A percentile compares a stretch with the other conserved stretches of the same genome.
These are phyloP conservation scores for Lepidostoma basale DNA, from an alignment of 1,140 invertebrate genomes.

Conservation along the genomic window DNA sequence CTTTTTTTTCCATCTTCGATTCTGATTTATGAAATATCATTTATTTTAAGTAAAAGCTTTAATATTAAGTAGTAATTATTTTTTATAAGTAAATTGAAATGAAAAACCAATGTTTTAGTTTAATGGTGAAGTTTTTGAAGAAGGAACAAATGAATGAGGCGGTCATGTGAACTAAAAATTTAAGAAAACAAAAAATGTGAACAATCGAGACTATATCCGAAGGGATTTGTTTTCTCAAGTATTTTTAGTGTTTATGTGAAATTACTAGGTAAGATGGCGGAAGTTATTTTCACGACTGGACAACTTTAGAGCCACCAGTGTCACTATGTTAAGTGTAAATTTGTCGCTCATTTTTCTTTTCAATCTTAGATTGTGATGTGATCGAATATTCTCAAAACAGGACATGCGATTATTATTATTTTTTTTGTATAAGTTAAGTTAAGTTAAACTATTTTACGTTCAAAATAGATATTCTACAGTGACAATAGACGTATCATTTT, in stretches of 20 bases:
- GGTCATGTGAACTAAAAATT: slow-evolving; percentile 3
- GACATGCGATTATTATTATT: too few relatives aligned
- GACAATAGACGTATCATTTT: too few relatives aligned
- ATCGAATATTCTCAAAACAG: neutral
- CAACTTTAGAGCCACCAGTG: neutral
- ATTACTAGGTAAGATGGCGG: neutral
- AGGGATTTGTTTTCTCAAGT: slow-evolving; percentile 1
- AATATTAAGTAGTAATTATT: too few relatives aligned
- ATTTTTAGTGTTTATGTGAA: slow-evolving; percentile 20
- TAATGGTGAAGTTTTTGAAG: too few relatives aligned
- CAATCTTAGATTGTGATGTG: slow-evolving; percentile 9
- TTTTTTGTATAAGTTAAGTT: too few relatives aligned
- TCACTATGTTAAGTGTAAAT: neutral
- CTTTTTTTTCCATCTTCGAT: too few relatives aligned
- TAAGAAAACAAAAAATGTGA: slow-evolving; percentile 8
- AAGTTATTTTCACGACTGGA: neutral
- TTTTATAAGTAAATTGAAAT: too few relatives aligned
- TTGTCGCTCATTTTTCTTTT: slow-evolving; percentile 5
- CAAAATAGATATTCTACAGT: too few relatives aligned
- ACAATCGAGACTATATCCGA: slow-evolving; percentile 2
- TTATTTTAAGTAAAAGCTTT: too few relatives aligned
- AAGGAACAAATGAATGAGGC: neutral
- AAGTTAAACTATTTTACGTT: too few relatives aligned
- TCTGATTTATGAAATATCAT: too few relatives aligned
- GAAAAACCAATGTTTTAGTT: too few relatives aligned